Conservation (phyloP, 1,140 invertebrate genomes). For the Acromyrmex echinatior region DNA sequence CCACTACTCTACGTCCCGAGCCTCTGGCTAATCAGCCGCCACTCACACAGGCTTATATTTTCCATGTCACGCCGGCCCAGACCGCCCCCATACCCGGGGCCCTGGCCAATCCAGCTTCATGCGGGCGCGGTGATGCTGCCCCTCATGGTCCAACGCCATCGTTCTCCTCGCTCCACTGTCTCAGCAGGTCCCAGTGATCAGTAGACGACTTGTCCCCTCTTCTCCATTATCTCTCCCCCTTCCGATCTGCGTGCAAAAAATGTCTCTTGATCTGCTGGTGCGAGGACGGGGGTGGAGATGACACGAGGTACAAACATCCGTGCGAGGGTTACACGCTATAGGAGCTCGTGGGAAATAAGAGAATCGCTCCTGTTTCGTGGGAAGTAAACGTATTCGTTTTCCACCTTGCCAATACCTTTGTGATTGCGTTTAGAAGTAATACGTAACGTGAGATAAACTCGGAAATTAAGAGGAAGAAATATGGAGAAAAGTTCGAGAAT, state of each 20-base stretch:
- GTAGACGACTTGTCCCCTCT: slow-evolving; percentile 1
- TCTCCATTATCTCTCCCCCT: neutral
- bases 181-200: neutral
- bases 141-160: slow-evolving; percentile 40
- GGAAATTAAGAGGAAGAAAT: neutral
- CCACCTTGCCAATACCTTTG: neutral
- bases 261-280: slow-evolving; percentile 9
- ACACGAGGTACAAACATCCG: slow-evolving; percentile 25
- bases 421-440: neutral
- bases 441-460: neutral
- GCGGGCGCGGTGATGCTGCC: slow-evolving; percentile 70
- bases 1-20: slow-evolving; percentile 73
- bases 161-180: slow-evolving; percentile 2
- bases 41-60: slow-evolving; percentile 86
- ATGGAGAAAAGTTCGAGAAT: neutral
- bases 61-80: slow-evolving; percentile 77
- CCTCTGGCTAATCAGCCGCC: slow-evolving; percentile 82
- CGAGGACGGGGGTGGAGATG: slow-evolving; percentile 20
- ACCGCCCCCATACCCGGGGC: slow-evolving; percentile 79
- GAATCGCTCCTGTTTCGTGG: neutral
- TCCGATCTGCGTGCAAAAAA: slow-evolving; percentile 39
- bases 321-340: slow-evolving; percentile 19
- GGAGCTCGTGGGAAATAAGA: slow-evolving; percentile 42
- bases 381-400: neutral
- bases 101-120: slow-evolving; percentile 80